Percentiles rank a stretch among this genome's conserved stretches.
Evolutionary conservation across 2,113 vertebrate genomes (phyloP).

Genomic region (Dendropsophus ebraccatus): DNA sequence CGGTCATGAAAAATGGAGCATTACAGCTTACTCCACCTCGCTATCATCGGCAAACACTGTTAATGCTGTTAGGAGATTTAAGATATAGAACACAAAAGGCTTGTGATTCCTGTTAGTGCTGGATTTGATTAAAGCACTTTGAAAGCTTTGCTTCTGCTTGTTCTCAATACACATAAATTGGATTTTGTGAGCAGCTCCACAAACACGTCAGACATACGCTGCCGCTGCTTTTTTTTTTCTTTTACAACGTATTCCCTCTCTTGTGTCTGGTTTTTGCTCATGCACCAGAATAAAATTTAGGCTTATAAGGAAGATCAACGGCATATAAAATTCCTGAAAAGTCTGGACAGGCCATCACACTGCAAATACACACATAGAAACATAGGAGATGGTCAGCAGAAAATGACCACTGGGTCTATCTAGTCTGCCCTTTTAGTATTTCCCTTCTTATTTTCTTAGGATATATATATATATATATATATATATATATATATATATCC

Average conservation of each 20-base stretch:
- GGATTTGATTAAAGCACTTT: constrained; percentile 48
- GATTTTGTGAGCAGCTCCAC: constrained; percentile 17
- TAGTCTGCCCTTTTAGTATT: neutral
- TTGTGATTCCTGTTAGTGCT: constrained; percentile 30
- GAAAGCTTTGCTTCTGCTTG: constrained; percentile 42
- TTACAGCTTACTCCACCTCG: constrained; percentile 23
- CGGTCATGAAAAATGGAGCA: constrained; percentile 19
- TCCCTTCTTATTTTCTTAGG: no score
- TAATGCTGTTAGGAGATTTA: constrained; percentile 54
- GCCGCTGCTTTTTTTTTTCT: neutral
- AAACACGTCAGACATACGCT: constrained; percentile 1
- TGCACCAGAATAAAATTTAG: neutral
- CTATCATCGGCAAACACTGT: constrained; percentile 43
- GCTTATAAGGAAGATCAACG: neutral
- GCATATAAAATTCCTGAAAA: neutral
- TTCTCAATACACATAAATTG: constrained; percentile 32
- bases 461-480: no score
- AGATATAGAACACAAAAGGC: constrained; percentile 43
- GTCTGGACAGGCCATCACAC: neutral
- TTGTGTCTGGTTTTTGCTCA: neutral
- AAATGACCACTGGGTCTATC: no score
- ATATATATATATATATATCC: no score
- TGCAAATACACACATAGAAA: neutral
- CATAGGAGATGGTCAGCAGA: no score
- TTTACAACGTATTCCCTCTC: neutral